phyloP scores from a whole-genome alignment of 2,888 invertebrate species.

The Parapristionchus giblindavisi region DNA sequence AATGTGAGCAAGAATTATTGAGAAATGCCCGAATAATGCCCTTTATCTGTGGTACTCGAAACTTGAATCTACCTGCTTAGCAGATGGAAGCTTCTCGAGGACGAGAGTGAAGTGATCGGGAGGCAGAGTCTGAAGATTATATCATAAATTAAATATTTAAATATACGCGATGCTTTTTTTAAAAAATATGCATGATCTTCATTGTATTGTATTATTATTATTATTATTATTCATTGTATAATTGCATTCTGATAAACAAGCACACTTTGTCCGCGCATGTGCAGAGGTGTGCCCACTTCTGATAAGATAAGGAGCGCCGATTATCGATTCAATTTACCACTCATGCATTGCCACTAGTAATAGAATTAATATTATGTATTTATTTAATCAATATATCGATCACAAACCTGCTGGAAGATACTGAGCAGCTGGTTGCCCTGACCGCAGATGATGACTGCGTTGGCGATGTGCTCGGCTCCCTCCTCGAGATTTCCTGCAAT shows the following conservation, averaged over 20 bases:
- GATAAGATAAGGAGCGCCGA: too few species aligned
- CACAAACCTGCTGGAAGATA: constrained; percentile 81
- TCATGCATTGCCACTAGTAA: not conserved
- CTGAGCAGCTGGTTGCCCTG: constrained; percentile 80
- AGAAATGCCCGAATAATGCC: too few species aligned
- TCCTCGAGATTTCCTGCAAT: constrained; percentile 75
- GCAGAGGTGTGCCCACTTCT: too few species aligned
- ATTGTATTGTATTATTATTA: not conserved
- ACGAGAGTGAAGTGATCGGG: constrained; percentile 83
- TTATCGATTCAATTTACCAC: too few species aligned
- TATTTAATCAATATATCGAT: not conserved
- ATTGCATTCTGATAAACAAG: not conserved
- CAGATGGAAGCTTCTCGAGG: constrained; percentile 53
- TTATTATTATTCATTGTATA: not conserved
- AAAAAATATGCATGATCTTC: not conserved
- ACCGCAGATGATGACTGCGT: constrained; percentile 96
- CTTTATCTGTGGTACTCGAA: constrained; percentile 11
- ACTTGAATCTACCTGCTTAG: constrained; percentile 49
- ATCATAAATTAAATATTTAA: not conserved
- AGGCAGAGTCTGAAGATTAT: constrained; percentile 79
- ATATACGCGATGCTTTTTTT: not conserved
- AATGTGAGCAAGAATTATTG: too few species aligned
- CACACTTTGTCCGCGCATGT: not conserved
- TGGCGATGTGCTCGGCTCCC: constrained; percentile 93
- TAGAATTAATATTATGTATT: not conserved